Evolutionary conservation across 2,888 invertebrate species (phyloP).

Genomic region (Rhagonycha fulva): DNA sequence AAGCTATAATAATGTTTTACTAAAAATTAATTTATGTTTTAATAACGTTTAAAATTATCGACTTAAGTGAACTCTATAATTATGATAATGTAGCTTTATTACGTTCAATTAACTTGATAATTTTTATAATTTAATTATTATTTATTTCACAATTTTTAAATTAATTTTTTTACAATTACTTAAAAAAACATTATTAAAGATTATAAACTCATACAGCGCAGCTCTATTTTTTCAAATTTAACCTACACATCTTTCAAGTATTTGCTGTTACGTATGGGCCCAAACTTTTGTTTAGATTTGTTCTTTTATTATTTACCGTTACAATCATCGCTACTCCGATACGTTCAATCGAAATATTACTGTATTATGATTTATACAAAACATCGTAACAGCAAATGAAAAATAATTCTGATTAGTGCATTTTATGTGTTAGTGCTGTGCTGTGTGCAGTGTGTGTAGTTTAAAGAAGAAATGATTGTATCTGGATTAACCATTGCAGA

Average conservation of each 20-base stretch:
- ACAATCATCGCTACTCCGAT: not conserved
- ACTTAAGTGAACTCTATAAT: too few species aligned
- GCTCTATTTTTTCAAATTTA: not conserved
- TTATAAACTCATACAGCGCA: constrained; percentile 1
- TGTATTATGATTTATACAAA: not conserved
- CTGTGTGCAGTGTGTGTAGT: constrained; percentile 20
- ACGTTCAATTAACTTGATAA: too few species aligned
- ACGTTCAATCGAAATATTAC: not conserved
- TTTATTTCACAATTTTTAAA: too few species aligned
- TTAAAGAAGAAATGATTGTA: constrained; percentile 34
- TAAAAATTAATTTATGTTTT: not conserved
- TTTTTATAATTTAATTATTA: too few species aligned
- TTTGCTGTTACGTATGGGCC: not conserved
- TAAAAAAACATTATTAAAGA: not conserved
- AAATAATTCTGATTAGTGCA: constrained; percentile 17
- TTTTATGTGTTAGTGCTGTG: constrained; percentile 29
- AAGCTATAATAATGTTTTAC: not conserved
- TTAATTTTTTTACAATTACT: not conserved
- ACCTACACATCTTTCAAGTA: not conserved
- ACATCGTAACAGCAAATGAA: constrained; percentile 8
- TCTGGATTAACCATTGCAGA: constrained; percentile 53
- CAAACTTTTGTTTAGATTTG: not conserved
- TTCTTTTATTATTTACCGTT: not conserved
- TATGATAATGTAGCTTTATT: too few species aligned
- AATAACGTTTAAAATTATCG: too few species aligned